Evolutionary conservation across 2,113 vertebrate genomes (phyloP).

Genomic region (Phrynocephalus versicolor): DNA sequence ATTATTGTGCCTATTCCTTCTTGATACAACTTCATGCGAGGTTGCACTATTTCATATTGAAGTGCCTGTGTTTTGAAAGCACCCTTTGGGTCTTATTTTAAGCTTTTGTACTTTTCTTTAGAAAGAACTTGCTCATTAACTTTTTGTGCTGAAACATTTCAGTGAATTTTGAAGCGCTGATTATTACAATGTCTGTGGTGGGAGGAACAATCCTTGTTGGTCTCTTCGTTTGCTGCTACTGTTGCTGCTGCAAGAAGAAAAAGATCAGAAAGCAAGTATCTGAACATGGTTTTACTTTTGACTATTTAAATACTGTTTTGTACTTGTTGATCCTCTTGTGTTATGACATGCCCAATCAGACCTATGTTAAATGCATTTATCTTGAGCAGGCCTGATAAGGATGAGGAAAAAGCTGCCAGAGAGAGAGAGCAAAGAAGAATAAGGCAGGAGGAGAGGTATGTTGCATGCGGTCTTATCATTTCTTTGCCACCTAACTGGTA

Average conservation of each 20-base stretch:
- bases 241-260: slow-evolving; percentile 87
- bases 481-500: background rate
- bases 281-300: fast-evolving
- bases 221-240: slow-evolving; percentile 82
- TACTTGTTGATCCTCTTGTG: background rate
- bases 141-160: slow-evolving; percentile 17
- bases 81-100: background rate
- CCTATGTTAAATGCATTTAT: background rate
- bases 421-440: slow-evolving; percentile 77
- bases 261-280: slow-evolving; percentile 76
- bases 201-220: slow-evolving; percentile 82
- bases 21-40: background rate
- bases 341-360: background rate
- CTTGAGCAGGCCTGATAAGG: slow-evolving; percentile 67
- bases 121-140: background rate
- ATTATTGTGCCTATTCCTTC: background rate
- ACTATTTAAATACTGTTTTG: background rate
- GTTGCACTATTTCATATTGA: background rate
- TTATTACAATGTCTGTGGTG: slow-evolving; percentile 87
- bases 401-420: slow-evolving; percentile 77
- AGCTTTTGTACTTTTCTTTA: background rate
- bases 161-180: slow-evolving; percentile 96
- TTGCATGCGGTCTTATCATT: background rate
- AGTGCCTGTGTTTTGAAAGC: slow-evolving; percentile 1
- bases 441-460: slow-evolving; percentile 90